These are phyloP conservation scores for Sorex fumeus DNA, from an alignment of 2,113 vertebrate species.

Conservation along the genomic window DNA sequence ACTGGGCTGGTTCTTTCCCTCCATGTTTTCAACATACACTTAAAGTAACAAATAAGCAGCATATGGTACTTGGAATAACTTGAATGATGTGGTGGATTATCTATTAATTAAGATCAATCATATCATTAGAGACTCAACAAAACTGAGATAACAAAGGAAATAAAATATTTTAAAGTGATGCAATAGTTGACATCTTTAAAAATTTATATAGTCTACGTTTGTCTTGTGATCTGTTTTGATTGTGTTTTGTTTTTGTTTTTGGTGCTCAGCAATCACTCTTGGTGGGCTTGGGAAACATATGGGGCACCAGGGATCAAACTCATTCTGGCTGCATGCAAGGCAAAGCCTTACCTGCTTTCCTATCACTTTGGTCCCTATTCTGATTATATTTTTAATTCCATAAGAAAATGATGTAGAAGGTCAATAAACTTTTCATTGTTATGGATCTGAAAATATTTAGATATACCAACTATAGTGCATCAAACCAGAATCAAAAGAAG, in stretches of 20 bases:
- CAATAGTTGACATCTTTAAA: conserved; percentile 23
- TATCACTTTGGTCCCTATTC: not conserved
- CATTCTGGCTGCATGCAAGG: too few species aligned
- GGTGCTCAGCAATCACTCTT: too few species aligned
- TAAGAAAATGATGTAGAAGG: not conserved
- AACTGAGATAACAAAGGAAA: not conserved
- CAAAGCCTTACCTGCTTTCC: too few species aligned
- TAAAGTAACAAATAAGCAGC: not conserved
- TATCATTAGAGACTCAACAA: not conserved
- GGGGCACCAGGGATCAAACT: too few species aligned
- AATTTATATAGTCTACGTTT: not conserved
- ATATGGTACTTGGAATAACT: conserved; percentile 22
- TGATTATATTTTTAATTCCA: not conserved
- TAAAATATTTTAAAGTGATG: not conserved
- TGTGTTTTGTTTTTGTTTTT: not conserved
- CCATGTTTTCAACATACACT: conserved; percentile 3
- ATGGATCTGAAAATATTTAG: not conserved
- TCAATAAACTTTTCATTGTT: not conserved
- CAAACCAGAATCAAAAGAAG: not conserved
- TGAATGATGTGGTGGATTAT: not conserved
- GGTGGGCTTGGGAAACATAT: too few species aligned
- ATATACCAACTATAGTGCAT: not conserved
- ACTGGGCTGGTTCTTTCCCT: not conserved
- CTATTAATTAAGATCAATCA: conserved; percentile 13
- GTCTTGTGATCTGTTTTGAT: not conserved